Evolutionary conservation across 2,888 invertebrate genomes (phyloP), one percentile per base, ranked within the genome.

Genomic region (Actias luna): DNA sequence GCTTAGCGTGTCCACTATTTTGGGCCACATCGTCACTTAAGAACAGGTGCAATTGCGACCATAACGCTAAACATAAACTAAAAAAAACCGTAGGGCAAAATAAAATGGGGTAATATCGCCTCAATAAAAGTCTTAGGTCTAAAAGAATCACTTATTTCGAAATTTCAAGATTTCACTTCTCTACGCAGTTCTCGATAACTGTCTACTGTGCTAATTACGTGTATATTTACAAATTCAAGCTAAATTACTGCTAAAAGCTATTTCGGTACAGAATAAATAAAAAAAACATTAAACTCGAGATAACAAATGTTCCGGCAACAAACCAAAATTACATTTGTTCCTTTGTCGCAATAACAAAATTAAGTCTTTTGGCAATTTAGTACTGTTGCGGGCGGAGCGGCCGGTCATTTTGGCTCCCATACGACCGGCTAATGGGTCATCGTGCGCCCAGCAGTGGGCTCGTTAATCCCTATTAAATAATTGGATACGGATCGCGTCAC

Each of bases 281-380:
- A 61, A 55, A 61, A 61, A 55, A 55, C 55, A 61, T 55, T 29
- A 55, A n/a, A 27, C 36, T 18, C 39, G 46, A 29, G 33, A 33
- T 14, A 61, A 61, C 61, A 42, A 29, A 42, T 31, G 42, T 29
- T 16, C 39, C 29, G 18, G 18, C 52, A 27, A 33, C 52, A 52
- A 61, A 55, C 27, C 29, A 55, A 29, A 55, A 61, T 61, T 61
- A 39, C 42, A 42, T 61, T 58, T 58, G 57, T 61, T 58, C 57
- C 42, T 57, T 60, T 64, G 62, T 63, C 58, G 73, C 73, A 69
- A 65, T 71, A 70, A 69, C 74, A 58, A 70, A 75, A 76, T 77
- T 71, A 76, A 76, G 74, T 75, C 70, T 73, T 75, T 64, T 62
- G 63, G 58, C 70, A 69, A 75, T 77, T 77, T 74, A 72, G 69